Conservation (phyloP, 2,888 invertebrate species). For the Exocentrus adspersus region DNA sequence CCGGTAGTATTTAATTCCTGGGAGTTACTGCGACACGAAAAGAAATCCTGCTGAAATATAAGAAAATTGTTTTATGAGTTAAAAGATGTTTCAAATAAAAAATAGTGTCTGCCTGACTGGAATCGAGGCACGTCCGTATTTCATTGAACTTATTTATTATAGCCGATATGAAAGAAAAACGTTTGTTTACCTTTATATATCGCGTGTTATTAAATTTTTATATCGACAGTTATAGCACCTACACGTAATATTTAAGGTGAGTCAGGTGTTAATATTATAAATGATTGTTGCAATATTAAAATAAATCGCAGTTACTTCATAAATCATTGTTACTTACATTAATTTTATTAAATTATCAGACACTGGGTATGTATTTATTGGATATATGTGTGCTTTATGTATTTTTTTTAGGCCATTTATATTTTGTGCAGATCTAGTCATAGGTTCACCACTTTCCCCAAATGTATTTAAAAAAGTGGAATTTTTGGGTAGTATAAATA, state of each 20-base stretch:
- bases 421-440: too few relatives aligned
- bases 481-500: not conserved
- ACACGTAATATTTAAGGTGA: constrained; percentile 34
- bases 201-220: constrained; percentile 30
- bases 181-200: constrained; percentile 24
- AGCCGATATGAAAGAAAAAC: constrained; percentile 4
- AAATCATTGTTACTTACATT: constrained; percentile 15
- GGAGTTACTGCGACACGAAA: not conserved
- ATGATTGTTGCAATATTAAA: constrained; percentile 37
- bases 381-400: not conserved
- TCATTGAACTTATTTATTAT: constrained; percentile 1
- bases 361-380: constrained; percentile 1
- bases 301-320: constrained; percentile 39
- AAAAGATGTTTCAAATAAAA: constrained; percentile 2
- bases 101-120: not conserved
- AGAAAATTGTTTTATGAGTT: constrained; percentile 8
- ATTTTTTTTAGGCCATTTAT: not conserved
- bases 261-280: constrained; percentile 41
- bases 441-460: too few relatives aligned
- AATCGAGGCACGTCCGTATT: constrained; percentile 6
- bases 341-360: constrained; percentile 9
- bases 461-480: too few relatives aligned
- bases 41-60: not conserved
- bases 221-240: constrained; percentile 35
- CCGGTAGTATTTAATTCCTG: constrained; percentile 3